Evolutionary conservation across 1,140 invertebrate genomes (phyloP).

Genomic region (Colletes latitarsis): DNA sequence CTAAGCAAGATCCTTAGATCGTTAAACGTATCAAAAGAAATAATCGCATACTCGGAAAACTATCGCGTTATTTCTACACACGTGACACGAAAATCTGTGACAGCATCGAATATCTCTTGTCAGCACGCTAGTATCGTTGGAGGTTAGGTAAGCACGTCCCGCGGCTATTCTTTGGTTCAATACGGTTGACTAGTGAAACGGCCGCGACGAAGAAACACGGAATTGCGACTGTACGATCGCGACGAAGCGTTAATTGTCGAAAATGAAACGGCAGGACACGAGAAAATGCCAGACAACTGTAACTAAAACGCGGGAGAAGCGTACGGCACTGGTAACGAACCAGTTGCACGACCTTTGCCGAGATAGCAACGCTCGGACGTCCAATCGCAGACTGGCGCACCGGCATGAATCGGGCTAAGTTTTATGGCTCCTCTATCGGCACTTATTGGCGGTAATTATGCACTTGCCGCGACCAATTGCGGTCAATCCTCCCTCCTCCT

Average conservation of each 20-base stretch:
- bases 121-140: constrained; percentile 5
- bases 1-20: neutral
- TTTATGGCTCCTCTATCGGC: constrained; percentile 41
- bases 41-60: neutral
- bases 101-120: constrained; percentile 22
- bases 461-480: neutral
- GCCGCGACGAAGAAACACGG: no score
- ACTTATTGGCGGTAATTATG: constrained; percentile 39
- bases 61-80: neutral
- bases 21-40: neutral
- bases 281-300: neutral
- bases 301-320: neutral
- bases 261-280: neutral
- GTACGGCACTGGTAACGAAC: neutral
- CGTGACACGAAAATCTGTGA: constrained; percentile 5
- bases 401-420: constrained; percentile 31
- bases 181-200: no score
- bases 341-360: neutral
- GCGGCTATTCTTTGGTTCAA: neutral
- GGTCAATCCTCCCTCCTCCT: neutral
- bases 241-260: neutral
- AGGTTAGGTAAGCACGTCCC: constrained; percentile 7
- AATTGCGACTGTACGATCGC: neutral
- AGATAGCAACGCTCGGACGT: constrained; percentile 29
- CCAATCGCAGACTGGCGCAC: constrained; percentile 44